Conservation (phyloP, 1,140 invertebrate genomes). For the Meteorus sp. region DNA sequence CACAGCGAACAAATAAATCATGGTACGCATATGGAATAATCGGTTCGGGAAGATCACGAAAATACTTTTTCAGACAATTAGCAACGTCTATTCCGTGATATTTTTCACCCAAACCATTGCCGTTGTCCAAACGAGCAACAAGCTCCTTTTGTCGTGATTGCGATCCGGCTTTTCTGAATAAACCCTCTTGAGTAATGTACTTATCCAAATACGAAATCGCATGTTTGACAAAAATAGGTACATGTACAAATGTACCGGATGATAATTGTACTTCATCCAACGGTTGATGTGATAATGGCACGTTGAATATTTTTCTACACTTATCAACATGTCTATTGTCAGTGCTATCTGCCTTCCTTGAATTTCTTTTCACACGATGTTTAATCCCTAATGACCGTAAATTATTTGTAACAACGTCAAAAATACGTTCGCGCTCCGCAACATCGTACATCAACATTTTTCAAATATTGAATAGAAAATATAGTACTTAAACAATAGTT, state of each 20-base stretch:
- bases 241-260: constrained; percentile 64
- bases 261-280: constrained; percentile 65
- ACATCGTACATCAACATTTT: constrained; percentile 65
- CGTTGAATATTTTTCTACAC: constrained; percentile 65
- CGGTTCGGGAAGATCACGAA: constrained; percentile 80
- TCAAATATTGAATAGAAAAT: neutral
- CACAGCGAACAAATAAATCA: constrained; percentile 74
- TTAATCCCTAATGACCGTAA: constrained; percentile 62
- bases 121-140: constrained; percentile 69
- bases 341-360: constrained; percentile 49
- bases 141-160: constrained; percentile 78
- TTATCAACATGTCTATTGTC: constrained; percentile 11
- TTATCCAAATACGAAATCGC: constrained; percentile 69
- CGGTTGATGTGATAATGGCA: constrained; percentile 62
- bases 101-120: constrained; percentile 64
- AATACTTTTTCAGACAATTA: constrained; percentile 79
- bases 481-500: constrained; percentile 4
- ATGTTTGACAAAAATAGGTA: constrained; percentile 77
- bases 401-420: constrained; percentile 60
- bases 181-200: constrained; percentile 73
- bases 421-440: constrained; percentile 62
- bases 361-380: constrained; percentile 60
- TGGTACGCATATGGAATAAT: constrained; percentile 73
- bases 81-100: constrained; percentile 80
- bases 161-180: constrained; percentile 85